A percentile compares a stretch with the other conserved stretches of the same genome.
Conservation (phyloP, 2,113 vertebrate genomes). For the Halichoerus grypus region DNA sequence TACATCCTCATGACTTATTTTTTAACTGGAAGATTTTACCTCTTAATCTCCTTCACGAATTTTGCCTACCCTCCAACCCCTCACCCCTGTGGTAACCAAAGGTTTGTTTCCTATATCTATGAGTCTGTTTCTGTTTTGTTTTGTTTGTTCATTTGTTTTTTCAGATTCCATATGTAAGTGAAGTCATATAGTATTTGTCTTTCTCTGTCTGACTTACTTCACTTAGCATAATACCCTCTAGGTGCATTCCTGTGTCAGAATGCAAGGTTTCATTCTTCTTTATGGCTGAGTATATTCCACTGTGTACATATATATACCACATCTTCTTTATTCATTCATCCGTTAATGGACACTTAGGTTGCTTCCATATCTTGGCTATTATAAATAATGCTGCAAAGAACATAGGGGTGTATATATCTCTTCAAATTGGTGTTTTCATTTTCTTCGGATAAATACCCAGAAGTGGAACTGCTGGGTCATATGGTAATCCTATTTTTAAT, state of each 20-base stretch:
- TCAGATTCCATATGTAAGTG: not conserved
- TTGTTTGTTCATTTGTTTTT: not conserved
- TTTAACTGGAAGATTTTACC: not conserved
- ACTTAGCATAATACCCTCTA: not conserved
- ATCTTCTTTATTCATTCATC: not conserved
- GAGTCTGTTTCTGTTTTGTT: not conserved
- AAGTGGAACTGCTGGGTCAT: not conserved
- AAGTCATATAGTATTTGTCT: not conserved
- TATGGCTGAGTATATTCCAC: not conserved
- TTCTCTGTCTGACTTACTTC: not conserved
- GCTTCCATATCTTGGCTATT: not conserved
- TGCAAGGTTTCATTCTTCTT: not conserved
- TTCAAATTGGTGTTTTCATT: not conserved
- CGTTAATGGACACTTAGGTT: not conserved
- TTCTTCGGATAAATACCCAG: not conserved
- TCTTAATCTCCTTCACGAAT: not conserved
- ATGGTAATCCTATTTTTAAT: not conserved
- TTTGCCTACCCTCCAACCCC: not conserved
- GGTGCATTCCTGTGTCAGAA: not conserved
- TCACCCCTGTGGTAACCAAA: not conserved
- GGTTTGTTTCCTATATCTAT: not conserved
- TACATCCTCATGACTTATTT: not conserved
- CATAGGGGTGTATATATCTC: not conserved
- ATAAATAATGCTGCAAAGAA: not conserved
- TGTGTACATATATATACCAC: not conserved